Evolutionary conservation across 2,888 invertebrate genomes (phyloP).

Genomic region (Amiota mariae): DNA sequence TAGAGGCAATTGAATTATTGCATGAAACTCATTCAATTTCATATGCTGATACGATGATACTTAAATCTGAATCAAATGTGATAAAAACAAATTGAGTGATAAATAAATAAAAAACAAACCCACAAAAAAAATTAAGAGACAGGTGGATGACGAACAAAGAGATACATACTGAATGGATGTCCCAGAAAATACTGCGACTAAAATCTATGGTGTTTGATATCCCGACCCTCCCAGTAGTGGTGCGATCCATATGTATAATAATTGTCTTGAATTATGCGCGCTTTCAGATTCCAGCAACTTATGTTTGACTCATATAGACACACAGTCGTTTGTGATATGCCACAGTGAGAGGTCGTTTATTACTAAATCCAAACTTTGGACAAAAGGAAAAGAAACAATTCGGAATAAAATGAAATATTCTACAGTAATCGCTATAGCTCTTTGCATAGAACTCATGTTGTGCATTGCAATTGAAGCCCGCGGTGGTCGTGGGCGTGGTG

Average conservation of each 20-base stretch:
- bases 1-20: constrained; percentile 65
- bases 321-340: constrained; percentile 22
- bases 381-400: not conserved
- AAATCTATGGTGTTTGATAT: too few species aligned
- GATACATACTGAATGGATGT: too few species aligned
- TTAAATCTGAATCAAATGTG: constrained; percentile 34
- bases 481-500: constrained; percentile 65
- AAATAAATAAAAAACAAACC: constrained; percentile 37
- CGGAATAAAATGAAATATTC: constrained; percentile 31
- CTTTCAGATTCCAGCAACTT: not conserved
- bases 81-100: constrained; percentile 51
- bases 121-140: not conserved
- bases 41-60: constrained; percentile 30
- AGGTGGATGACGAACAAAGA: not conserved
- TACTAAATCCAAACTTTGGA: not conserved
- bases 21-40: constrained; percentile 64
- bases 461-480: constrained; percentile 50
- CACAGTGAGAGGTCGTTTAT: constrained; percentile 14
- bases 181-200: too few species aligned
- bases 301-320: not conserved
- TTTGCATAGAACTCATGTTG: constrained; percentile 42
- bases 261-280: not conserved
- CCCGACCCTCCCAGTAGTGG: not conserved
- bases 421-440: constrained; percentile 21
- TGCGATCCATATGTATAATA: not conserved